These are phyloP conservation scores for Nephila pilipes DNA, from an alignment of 1,140 invertebrate genomes.

Conservation along the genomic window DNA sequence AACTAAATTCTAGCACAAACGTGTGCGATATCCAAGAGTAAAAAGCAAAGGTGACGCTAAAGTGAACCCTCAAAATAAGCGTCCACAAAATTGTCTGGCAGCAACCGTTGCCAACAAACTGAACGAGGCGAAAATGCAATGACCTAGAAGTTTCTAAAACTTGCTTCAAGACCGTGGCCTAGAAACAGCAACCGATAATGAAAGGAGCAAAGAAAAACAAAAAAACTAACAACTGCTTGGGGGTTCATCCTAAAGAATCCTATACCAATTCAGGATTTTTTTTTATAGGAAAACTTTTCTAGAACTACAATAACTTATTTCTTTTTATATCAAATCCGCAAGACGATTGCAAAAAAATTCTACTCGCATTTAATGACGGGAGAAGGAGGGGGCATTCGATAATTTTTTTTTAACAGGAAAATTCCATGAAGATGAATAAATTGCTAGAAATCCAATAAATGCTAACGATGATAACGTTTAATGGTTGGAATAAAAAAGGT, in stretches of 20 bases:
- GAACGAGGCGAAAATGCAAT: conserved; percentile 16
- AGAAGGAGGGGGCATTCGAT: no score
- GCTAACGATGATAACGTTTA: no score
- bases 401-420: no score
- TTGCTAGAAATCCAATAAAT: no score
- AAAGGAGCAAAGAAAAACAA: not conserved
- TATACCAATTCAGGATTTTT: not conserved
- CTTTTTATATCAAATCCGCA: no score
- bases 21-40: not conserved
- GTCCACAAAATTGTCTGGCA: not conserved
- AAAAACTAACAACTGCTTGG: not conserved
- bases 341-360: no score
- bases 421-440: no score
- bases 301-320: no score
- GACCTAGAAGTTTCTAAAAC: conserved; percentile 38
- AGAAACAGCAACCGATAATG: conserved; percentile 37
- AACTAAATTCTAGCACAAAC: not conserved
- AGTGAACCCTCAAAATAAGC: conserved; percentile 4
- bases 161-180: conserved; percentile 39
- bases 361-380: no score
- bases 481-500: no score
- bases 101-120: not conserved
- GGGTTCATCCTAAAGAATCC: not conserved
- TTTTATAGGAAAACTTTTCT: no score
- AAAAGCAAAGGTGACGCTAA: not conserved